Evolutionary conservation across 2,113 vertebrate genomes (phyloP).

Genomic region (Dromas ardeola): DNA sequence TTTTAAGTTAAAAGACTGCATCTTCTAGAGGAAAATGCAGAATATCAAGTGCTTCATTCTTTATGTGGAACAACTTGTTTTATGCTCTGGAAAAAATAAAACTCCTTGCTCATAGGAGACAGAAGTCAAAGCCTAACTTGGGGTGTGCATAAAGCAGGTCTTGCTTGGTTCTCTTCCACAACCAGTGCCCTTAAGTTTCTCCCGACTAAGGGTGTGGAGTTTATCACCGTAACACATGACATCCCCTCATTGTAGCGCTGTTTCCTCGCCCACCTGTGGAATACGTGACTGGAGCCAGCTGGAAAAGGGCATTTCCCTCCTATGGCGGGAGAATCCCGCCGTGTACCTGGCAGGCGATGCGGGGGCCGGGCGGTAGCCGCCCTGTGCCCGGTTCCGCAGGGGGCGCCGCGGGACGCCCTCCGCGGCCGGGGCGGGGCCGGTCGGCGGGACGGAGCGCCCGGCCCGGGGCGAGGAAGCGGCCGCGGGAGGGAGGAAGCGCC

Average conservation of each 20-base stretch:
- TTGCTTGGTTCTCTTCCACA: neutral
- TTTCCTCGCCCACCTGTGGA: neutral
- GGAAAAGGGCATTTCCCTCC: neutral
- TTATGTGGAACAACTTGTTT: neutral
- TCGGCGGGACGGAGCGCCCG: neutral
- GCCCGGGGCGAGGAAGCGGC: neutral
- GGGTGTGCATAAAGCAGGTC: neutral
- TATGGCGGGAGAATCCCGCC: rapidly evolving
- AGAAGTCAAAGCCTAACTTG: neutral
- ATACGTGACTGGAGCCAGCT: rapidly evolving
- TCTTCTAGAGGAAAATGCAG: neutral
- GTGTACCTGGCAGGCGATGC: rapidly evolving
- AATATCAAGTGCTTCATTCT: neutral
- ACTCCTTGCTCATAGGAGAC: neutral
- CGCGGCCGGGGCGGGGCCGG: neutral
- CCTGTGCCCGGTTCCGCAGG: neutral
- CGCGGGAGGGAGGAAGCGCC: neutral
- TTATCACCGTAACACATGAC: neutral
- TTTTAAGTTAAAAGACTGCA: neutral
- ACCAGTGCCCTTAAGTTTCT: rapidly evolving
- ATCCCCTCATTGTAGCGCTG: neutral
- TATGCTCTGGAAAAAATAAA: neutral
- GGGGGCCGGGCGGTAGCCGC: neutral
- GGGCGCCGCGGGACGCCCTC: neutral
- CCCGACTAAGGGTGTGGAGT: neutral